Percentiles rank a stretch among this genome's conserved stretches.
These are phyloP conservation scores for Microtus richardsoni DNA, from an alignment of 2,113 vertebrate genomes.

Conservation along the genomic window DNA sequence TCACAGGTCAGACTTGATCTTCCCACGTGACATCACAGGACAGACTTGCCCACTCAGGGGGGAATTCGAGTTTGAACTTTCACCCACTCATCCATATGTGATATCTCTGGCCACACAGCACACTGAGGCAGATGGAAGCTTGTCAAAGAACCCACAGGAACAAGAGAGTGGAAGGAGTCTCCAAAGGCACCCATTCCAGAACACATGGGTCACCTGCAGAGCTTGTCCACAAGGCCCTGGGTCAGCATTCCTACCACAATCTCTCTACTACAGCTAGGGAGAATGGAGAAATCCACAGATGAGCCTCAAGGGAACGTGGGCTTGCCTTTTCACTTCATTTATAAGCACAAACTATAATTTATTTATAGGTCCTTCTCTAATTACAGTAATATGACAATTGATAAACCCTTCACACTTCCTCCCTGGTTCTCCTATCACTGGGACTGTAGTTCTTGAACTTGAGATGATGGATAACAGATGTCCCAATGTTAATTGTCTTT, in stretches of 20 bases:
- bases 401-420: constrained; percentile 69
- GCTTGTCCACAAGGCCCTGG: background rate
- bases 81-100: too few relatives aligned
- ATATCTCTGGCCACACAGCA: background rate
- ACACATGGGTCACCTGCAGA: fast-evolving
- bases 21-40: too few relatives aligned
- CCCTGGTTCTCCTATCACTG: constrained; percentile 51
- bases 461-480: constrained; percentile 77
- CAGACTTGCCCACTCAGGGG: background rate
- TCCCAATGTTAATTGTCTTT: constrained; percentile 77
- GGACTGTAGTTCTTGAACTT: constrained; percentile 54
- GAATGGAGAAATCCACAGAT: background rate
- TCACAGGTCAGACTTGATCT: too few relatives aligned
- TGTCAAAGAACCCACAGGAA: background rate
- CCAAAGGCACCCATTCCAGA: background rate
- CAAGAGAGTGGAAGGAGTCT: background rate
- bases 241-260: background rate
- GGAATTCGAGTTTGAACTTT: background rate
- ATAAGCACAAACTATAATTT: background rate
- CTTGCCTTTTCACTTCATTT: background rate
- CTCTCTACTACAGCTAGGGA: background rate
- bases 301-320: background rate
- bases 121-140: background rate
- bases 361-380: constrained; percentile 43
- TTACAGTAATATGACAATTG: constrained; percentile 67